Percentiles rank a stretch among this genome's conserved stretches.
Conservation (phyloP, 2,113 vertebrate genomes). For the Dissostichus mawsoni region DNA sequence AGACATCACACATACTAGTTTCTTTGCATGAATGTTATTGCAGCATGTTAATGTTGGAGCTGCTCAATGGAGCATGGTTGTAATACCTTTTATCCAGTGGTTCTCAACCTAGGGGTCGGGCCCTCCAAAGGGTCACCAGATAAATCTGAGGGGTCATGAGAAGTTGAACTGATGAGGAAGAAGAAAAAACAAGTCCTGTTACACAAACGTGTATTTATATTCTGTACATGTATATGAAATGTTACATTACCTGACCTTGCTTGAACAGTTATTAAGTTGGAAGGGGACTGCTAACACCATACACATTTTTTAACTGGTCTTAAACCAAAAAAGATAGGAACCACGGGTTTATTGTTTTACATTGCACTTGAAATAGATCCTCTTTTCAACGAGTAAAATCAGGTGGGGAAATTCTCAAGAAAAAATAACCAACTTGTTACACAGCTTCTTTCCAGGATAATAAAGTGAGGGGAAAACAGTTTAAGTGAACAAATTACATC, state of each 20-base stretch:
- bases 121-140: background rate
- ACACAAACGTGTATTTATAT: background rate
- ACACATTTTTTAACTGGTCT: too few relatives aligned
- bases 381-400: too few relatives aligned
- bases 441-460: background rate
- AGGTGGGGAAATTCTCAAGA: too few relatives aligned
- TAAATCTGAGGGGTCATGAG: constrained; percentile 4
- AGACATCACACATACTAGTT: background rate
- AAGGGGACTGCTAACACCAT: too few relatives aligned
- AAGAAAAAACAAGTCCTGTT: background rate
- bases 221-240: background rate
- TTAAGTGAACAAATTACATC: too few relatives aligned
- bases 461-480: background rate
- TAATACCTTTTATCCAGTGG: background rate
- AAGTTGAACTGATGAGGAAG: background rate
- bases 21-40: too few relatives aligned
- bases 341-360: background rate
- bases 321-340: background rate
- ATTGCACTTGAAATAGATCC: background rate
- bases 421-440: background rate
- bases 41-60: background rate
- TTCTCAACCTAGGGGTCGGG: background rate
- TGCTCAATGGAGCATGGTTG: background rate
- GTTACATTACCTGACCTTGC: background rate
- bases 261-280: background rate